Conservation (phyloP, 2,797 vertebrate species). For the Manis pentadactyla region DNA sequence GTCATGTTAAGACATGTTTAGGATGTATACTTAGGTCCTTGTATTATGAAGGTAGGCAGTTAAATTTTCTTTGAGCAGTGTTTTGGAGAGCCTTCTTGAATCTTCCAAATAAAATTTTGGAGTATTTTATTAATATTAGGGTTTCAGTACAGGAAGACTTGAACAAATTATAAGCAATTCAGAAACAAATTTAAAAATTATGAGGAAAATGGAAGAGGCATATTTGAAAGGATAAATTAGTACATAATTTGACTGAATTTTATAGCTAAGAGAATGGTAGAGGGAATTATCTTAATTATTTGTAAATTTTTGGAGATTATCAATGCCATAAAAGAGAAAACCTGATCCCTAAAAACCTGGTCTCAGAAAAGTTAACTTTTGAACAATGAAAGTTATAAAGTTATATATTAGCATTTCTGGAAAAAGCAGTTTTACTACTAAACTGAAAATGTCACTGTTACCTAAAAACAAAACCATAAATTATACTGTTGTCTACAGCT, state of each 20-base stretch:
- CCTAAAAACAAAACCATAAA: neutral
- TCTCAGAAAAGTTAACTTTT: slow-evolving; percentile 29
- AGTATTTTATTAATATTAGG: neutral
- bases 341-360: neutral
- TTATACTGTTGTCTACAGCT: neutral
- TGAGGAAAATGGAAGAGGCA: neutral
- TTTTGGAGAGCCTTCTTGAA: slow-evolving; percentile 10
- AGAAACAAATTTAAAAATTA: slow-evolving; percentile 58
- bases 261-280: slow-evolving; percentile 41
- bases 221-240: slow-evolving; percentile 41
- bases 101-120: slow-evolving; percentile 29
- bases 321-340: slow-evolving; percentile 23
- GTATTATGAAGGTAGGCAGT: neutral
- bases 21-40: neutral
- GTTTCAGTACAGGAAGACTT: neutral
- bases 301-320: neutral
- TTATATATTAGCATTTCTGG: neutral
- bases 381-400: slow-evolving; percentile 43
- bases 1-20: slow-evolving; percentile 15
- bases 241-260: slow-evolving; percentile 35
- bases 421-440: slow-evolving; percentile 50
- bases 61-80: slow-evolving; percentile 25
- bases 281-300: neutral
- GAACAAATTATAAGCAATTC: slow-evolving; percentile 12
- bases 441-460: neutral